Evolutionary conservation across 2,888 invertebrate species (phyloP), one percentile per base, ranked within the genome.

Genomic region (Mythimna loreyi): DNA sequence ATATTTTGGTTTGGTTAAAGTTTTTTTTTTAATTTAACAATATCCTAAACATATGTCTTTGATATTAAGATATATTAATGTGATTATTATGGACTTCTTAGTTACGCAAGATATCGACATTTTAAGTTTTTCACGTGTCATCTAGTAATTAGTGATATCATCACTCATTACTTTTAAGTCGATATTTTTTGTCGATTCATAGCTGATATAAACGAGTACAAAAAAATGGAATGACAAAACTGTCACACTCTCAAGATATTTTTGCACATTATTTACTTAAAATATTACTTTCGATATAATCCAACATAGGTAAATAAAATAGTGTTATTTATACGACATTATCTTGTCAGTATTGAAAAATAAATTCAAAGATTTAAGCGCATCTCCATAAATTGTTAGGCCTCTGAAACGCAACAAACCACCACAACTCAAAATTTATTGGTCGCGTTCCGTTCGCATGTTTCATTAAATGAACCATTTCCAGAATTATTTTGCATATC

Each of bases 11-110:
- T 40, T 36, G 53, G 16, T 40, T 69, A 40, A 23, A 84, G 60
- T 60, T 74, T 81, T 84, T 60, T 74, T 81, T 84, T 53, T 70
- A 80, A 75, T 67, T 68, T 75, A 75, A 79, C 45, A 78, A 28
- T 45, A 49, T 52, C 1, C 33, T 7, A 11, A 36, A 28, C n/a
- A n/a, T n/a, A n/a, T n/a, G n/a, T n/a, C n/a, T 11, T 62, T 19
- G 30, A 13, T 60, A 52, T 47, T 52, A 52, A 28, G 66, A 28
- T 43, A n/a, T 19, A 57, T 43, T 49, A 63, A 62, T 36, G n/a
- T 53, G 68, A 45, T 30, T 45, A 19, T 28, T 28, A 56, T 56
- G 11, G 43, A 3, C 40, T 75, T 68, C 30, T 50, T 13, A 52
- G 36, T 60, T 74, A 72, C 13, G 57, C 40, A 53, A 40, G 7